phyloP scores from a whole-genome alignment of 2,797 vertebrate genomes.

The Nannoperca australis region DNA sequence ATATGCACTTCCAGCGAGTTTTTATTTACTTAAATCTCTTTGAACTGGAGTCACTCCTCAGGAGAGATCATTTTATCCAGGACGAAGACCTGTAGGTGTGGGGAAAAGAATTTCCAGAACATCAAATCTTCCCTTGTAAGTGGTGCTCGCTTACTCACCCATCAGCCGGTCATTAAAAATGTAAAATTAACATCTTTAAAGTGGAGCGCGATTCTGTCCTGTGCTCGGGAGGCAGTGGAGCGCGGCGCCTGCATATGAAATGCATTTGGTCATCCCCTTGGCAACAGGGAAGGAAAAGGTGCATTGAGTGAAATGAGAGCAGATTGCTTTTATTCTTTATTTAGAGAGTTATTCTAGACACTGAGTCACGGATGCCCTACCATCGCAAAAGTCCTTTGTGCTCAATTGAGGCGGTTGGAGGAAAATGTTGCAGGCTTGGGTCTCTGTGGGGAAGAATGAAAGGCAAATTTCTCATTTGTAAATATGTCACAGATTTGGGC shows the following conservation, averaged over 20 bases:
- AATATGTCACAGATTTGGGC: slow-evolving; percentile 22
- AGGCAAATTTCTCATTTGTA: slow-evolving; percentile 26
- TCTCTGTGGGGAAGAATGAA: slow-evolving; percentile 43
- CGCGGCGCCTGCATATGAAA: slow-evolving; percentile 85
- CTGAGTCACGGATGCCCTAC: slow-evolving; percentile 70
- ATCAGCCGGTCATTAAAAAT: slow-evolving; percentile 84
- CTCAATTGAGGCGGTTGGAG: slow-evolving; percentile 67
- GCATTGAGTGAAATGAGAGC: slow-evolving; percentile 79
- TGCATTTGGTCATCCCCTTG: slow-evolving; percentile 89
- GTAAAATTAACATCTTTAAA: slow-evolving; percentile 85
- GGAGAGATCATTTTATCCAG: slow-evolving; percentile 33
- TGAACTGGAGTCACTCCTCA: background rate
- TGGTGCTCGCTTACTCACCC: slow-evolving; percentile 73
- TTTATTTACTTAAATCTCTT: slow-evolving; percentile 15
- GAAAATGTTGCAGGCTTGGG: slow-evolving; percentile 43
- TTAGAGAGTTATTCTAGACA: slow-evolving; percentile 79
- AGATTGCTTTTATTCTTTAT: slow-evolving; percentile 83
- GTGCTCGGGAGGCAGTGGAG: slow-evolving; percentile 84
- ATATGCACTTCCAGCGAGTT: background rate
- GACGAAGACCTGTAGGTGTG: slow-evolving; percentile 29
- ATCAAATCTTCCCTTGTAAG: slow-evolving; percentile 67
- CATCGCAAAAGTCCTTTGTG: slow-evolving; percentile 62
- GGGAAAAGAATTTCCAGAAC: slow-evolving; percentile 56
- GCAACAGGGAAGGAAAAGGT: slow-evolving; percentile 85
- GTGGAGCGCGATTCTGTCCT: slow-evolving; percentile 79